Percentiles rank a stretch among this genome's conserved stretches.
phyloP scores from a whole-genome alignment of 2,113 vertebrate genomes.

The Lynx canadensis region DNA sequence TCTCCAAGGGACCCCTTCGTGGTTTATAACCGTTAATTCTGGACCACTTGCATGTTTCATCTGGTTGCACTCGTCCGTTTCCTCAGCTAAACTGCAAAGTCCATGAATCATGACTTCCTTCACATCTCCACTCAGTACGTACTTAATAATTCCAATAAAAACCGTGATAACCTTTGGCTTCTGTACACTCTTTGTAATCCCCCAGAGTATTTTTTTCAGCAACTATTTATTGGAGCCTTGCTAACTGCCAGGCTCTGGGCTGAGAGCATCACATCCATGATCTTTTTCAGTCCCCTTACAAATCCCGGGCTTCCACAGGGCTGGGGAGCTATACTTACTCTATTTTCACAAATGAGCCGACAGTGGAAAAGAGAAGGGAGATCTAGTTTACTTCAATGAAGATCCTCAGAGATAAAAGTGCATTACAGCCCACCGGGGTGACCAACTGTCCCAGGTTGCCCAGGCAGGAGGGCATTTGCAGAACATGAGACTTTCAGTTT shows the following conservation, averaged over 20 bases:
- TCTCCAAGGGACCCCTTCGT: not conserved
- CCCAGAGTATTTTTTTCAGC: not conserved
- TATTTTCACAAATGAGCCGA: not conserved
- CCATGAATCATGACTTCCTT: not conserved
- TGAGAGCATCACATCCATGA: not conserved
- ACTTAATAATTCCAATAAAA: not conserved
- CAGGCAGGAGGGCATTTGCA: not conserved
- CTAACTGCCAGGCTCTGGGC: not conserved
- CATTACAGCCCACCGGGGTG: not conserved
- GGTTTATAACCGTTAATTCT: not conserved
- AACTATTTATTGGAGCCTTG: not conserved
- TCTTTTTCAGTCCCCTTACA: not conserved
- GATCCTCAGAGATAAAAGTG: not conserved
- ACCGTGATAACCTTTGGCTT: not conserved
- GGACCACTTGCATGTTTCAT: not conserved
- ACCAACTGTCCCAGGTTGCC: not conserved
- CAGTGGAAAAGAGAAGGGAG: not conserved
- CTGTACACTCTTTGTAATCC: conserved; percentile 25
- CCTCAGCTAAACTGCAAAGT: not conserved
- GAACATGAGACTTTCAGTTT: not conserved
- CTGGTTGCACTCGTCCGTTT: not conserved
- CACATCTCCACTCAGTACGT: not conserved
- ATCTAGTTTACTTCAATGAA: not conserved
- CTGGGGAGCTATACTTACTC: not conserved
- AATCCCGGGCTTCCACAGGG: not conserved